Conservation (phyloP, 2,888 invertebrate genomes). For the Papilio gigon region DNA sequence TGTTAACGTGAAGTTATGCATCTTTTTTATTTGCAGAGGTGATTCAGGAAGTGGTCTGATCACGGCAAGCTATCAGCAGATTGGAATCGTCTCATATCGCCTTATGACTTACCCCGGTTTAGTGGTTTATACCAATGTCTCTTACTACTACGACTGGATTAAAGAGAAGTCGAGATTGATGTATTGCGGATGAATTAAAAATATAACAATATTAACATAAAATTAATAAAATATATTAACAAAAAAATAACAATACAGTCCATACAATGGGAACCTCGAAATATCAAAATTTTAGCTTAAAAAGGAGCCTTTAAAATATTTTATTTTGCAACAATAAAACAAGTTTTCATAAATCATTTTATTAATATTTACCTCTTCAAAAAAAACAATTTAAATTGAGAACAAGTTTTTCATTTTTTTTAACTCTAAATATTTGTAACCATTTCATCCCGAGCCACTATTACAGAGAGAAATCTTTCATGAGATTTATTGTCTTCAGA, state of each 20-base stretch:
- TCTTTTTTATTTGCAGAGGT: slow-evolving; percentile 54
- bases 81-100: slow-evolving; percentile 61
- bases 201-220: neutral
- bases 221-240: neutral
- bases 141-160: slow-evolving; percentile 58
- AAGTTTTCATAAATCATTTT: neutral
- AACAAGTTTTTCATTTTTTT: neutral
- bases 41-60: slow-evolving; percentile 62
- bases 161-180: slow-evolving; percentile 42
- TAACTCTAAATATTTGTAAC: neutral
- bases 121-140: slow-evolving; percentile 58
- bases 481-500: slow-evolving; percentile 24
- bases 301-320: neutral
- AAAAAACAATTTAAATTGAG: neutral
- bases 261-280: neutral
- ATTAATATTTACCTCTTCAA: slow-evolving; percentile 9
- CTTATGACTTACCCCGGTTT: slow-evolving; percentile 47
- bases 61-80: slow-evolving; percentile 45
- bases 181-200: slow-evolving; percentile 41
- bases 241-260: no score
- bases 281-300: neutral
- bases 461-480: neutral
- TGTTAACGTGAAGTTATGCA: no score
- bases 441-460: neutral
- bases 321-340: neutral